Base-by-base conservation (phyloP, 2,113 vertebrate genomes). In the Rousettus leschenaultii region DNA sequence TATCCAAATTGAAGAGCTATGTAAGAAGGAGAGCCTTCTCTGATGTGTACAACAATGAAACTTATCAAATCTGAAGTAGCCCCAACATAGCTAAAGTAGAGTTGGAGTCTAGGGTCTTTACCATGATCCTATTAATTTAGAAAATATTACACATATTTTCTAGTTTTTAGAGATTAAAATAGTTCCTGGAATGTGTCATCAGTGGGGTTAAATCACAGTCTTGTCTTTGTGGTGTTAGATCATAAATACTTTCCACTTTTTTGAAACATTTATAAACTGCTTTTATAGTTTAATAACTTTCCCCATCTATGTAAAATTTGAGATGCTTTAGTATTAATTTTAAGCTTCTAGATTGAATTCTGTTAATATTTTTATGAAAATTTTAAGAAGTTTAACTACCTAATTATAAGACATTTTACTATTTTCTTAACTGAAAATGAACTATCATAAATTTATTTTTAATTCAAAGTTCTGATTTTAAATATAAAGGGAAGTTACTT, bases 261-360 rank as follows among this genome's bases (percentile, higher is more conserved):
- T 96, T 96, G 93, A 97, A 97, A 40, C 14, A 79, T 43, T 83
- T 18, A 96, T 94, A 33, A 95, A 38, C 53, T 95, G 19, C 51
- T 97, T 97, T 97, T 71, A 89, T 96, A 97, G 92, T 70, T 59
- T 53, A 90, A 80, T 85, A 61, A n/a, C 95, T 38, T 43, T 97
- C 77, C 51, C 40, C 10, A 68, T 71, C 5, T 0, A 22, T 92
- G 77, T 91, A 61, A 86, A 89, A 83, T 91, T 82, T 78, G 73
- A 91, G 40, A n/a, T 87, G 11, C 63, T 86, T 91, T 86, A 82
- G 84, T 78, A 19, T 91, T 92, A 83, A 90, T 53, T 86, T 96
- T 66, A 74, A 94, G 77, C 11, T 53, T 95, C 92, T 57, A 65
- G 35, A 18, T 91, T 3, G 6, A 74, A 38, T 68, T 28, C 9